Percentiles rank a stretch among this genome's conserved stretches.
phyloP scores from a whole-genome alignment of 2,888 invertebrate genomes.

The Tholera decimalis region DNA sequence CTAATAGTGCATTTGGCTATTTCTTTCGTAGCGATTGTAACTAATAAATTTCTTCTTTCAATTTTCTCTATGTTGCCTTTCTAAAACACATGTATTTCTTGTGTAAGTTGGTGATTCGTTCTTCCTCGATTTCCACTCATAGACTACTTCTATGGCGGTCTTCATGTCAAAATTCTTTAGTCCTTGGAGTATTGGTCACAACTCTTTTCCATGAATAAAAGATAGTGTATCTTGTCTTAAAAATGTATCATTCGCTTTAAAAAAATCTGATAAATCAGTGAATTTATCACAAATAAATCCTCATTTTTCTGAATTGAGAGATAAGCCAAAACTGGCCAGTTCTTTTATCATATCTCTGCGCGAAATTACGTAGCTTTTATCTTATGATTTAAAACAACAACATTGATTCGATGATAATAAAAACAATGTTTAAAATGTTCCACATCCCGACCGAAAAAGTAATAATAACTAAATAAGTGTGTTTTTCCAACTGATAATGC shows the following conservation, averaged over 20 bases:
- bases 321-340: conserved; percentile 51
- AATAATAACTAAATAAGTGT: neutral
- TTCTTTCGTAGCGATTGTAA: conserved; percentile 44
- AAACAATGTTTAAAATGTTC: conserved; percentile 46
- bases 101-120: conserved; percentile 17
- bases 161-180: conserved; percentile 1
- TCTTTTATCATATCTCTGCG: conserved; percentile 52
- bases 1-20: conserved; percentile 44
- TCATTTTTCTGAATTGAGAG: conserved; percentile 29
- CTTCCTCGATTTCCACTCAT: conserved; percentile 2
- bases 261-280: conserved; percentile 31
- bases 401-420: conserved; percentile 59
- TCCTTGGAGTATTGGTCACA: neutral
- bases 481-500: conserved; percentile 34
- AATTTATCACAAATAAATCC: conserved; percentile 25
- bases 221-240: conserved; percentile 5
- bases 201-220: neutral
- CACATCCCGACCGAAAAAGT: conserved; percentile 28
- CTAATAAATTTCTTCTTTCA: conserved; percentile 39
- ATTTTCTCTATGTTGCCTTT: conserved; percentile 41
- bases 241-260: conserved; percentile 3
- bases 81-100: conserved; percentile 44
- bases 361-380: conserved; percentile 58
- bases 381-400: conserved; percentile 63
- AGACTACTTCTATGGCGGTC: neutral